Percentiles rank a stretch among this genome's conserved stretches.
Evolutionary conservation across 2,113 vertebrate genomes (phyloP).

Genomic region (Riparia riparia): DNA sequence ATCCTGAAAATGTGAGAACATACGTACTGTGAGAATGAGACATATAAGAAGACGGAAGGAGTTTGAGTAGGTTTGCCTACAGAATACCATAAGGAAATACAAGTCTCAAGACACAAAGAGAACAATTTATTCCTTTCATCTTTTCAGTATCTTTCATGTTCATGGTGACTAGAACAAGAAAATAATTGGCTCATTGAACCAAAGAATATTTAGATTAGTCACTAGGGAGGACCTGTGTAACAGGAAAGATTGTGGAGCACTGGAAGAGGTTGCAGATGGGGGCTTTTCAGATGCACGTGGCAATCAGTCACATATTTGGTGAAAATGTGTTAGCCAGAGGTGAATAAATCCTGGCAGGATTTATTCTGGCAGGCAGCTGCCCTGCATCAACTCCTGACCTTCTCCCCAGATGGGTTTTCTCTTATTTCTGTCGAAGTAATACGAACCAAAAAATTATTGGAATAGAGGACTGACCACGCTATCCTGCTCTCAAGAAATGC

Average conservation of each 20-base stretch:
- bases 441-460: background rate
- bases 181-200: background rate
- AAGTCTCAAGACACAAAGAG: background rate
- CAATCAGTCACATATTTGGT: background rate
- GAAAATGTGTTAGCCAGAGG: background rate
- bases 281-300: background rate
- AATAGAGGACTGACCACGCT: background rate
- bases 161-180: background rate
- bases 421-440: background rate
- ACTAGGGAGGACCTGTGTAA: background rate
- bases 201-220: conserved; percentile 2
- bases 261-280: background rate
- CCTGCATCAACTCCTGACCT: background rate
- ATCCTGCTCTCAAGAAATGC: background rate
- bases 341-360: background rate
- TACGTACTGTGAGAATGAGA: background rate
- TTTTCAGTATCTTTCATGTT: background rate
- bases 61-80: background rate
- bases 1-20: background rate
- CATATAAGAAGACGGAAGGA: background rate
- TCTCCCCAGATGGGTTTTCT: background rate
- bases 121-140: background rate
- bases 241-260: background rate
- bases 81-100: background rate
- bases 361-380: background rate